These are phyloP conservation scores for Dicyrtoma fusca DNA, from an alignment of 2,888 invertebrate species.

Conservation along the genomic window DNA sequence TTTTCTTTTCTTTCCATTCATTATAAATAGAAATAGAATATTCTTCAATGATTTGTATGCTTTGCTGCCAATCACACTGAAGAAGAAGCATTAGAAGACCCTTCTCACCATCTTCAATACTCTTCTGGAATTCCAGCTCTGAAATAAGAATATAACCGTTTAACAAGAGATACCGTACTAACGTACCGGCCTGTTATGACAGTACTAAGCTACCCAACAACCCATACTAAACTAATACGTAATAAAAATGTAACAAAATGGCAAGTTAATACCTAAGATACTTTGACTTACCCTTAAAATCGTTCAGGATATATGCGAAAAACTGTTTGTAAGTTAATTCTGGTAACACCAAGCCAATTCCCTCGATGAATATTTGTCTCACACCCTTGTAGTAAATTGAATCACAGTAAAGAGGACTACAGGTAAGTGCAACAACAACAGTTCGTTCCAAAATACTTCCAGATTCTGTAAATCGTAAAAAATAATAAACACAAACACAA, in stretches of 20 bases:
- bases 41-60: too few relatives aligned
- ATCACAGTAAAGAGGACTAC: constrained; percentile 35
- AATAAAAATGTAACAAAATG: neutral
- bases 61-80: constrained; percentile 19
- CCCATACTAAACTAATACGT: neutral
- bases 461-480: constrained; percentile 14
- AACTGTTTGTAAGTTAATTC: constrained; percentile 31
- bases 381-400: constrained; percentile 19
- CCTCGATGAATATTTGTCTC: constrained; percentile 15
- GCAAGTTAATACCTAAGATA: neutral
- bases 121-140: constrained; percentile 19
- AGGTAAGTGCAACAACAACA: constrained; percentile 24
- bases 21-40: too few relatives aligned
- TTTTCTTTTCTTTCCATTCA: too few relatives aligned
- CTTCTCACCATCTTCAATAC: constrained; percentile 24
- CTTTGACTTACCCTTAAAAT: constrained; percentile 29
- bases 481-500: neutral
- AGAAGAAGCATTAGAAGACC: constrained; percentile 32
- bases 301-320: constrained; percentile 7
- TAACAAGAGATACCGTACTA: too few relatives aligned
- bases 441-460: constrained; percentile 15
- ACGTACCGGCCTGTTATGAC: too few relatives aligned
- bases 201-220: too few relatives aligned
- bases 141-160: neutral
- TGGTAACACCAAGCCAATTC: constrained; percentile 30